Evolutionary conservation across 2,113 vertebrate species (phyloP), one percentile per base, ranked within the genome.

Genomic region (Phasianus colchicus): DNA sequence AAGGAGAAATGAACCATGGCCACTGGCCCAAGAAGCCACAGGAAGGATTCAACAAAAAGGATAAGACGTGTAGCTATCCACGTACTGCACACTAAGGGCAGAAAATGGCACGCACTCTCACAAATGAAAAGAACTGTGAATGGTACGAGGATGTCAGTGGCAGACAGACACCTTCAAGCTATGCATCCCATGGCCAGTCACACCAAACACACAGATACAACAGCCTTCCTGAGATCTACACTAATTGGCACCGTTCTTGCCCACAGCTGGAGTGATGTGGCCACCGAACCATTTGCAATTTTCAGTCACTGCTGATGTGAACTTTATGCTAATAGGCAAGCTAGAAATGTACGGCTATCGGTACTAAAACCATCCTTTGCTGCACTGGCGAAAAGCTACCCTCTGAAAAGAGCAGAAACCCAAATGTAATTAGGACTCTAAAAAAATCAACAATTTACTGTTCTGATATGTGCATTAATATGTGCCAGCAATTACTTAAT

Each of bases 371-470:
- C 64, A 71, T 45, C 25, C 45, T 50, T 19, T 66, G 73, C 45
- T 87, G 60, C 88, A 30, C 1, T 58, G 15, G 93, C 3, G 0
- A 92, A 47, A 64, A 73, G 63, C 4, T 50, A 86, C 22, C 60
- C 87, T 57, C 89, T 89, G 38, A 80, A 61, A 73, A 58, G 43
- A 34, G 63, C 74, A 83, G 34, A 93, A 92, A 63, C 72, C n/a
- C 69, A 95, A 95, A 93, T 86, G 89, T 40, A 74, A 93, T 96
- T 92, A 89, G 75, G 93, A 92, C 76, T 84, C 74, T 2, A 69
- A 92, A 96, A 95, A 92, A 95, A 86, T 86, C 89, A 90, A 9
- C 80, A 91, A 94, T 93, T 91, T 91, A 95, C 93, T 91, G 73
- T 72, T 95, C 85, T 86, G 91, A 88, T 88, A 88, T 3, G 6